phyloP scores from a whole-genome alignment of 2,888 invertebrate genomes.

The Encarsia formosa region DNA sequence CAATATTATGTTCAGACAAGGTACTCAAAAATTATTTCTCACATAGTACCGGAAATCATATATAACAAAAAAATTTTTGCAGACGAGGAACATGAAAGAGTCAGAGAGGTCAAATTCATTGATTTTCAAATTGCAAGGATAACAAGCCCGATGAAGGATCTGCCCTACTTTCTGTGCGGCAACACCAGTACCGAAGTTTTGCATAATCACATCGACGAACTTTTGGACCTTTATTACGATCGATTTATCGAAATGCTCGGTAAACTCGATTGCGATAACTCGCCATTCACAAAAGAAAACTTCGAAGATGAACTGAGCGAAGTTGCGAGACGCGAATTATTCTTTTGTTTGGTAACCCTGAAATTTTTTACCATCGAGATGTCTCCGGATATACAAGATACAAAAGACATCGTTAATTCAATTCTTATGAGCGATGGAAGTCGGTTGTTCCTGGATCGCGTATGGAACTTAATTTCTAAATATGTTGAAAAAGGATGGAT shows the following conservation, averaged over 20 bases:
- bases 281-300: slow-evolving; percentile 23
- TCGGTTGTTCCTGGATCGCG: background rate
- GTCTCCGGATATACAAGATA: slow-evolving; percentile 15
- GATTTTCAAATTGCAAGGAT: slow-evolving; percentile 44
- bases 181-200: background rate
- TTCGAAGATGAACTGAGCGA: slow-evolving; percentile 34
- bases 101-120: slow-evolving; percentile 54
- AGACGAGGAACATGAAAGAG: too few relatives aligned
- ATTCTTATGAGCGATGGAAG: background rate
- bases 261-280: background rate
- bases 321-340: slow-evolving; percentile 35
- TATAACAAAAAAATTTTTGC: too few relatives aligned
- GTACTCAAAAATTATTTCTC: too few relatives aligned
- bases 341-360: slow-evolving; percentile 27
- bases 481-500: slow-evolving; percentile 5
- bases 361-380: slow-evolving; percentile 3
- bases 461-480: background rate
- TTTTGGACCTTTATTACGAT: slow-evolving; percentile 3
- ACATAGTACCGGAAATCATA: too few relatives aligned
- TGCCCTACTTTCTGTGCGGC: background rate
- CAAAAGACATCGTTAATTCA: slow-evolving; percentile 31
- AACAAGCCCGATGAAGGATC: background rate
- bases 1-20: slow-evolving; percentile 56
- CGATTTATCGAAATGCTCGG: background rate
- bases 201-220: slow-evolving; percentile 1